Evolutionary conservation across 2,888 invertebrate species (phyloP), one percentile per base, ranked within the genome.

Genomic region (Apoda limacodes): DNA sequence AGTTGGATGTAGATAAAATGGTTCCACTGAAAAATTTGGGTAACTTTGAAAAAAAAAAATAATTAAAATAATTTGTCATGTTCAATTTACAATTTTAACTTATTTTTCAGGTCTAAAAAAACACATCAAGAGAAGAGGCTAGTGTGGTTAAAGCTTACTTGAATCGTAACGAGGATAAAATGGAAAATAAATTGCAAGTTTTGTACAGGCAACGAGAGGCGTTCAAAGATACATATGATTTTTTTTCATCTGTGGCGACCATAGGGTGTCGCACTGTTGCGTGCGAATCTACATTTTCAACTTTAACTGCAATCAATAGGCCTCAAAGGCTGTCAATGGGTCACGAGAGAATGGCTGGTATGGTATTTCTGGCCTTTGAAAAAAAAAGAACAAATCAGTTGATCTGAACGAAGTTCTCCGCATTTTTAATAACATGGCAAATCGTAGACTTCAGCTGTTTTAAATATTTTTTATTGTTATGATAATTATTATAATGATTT

Each of bases 241-340:
- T 30, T 32, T 28, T 28, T 23, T n/a, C n/a, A n/a, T n/a, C n/a
- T n/a, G n/a, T n/a, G n/a, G n/a, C n/a, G n/a, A n/a, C n/a, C 9
- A 30, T 30, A 25, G 30, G 30, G 25, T 21, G 22, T 33, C 25
- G 28, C 28, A 33, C 21, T 28, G 25, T 22, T 21, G 34, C 27
- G 24, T 30, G n/a, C 26, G 34, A 38, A 34, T 40, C 40, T 34
- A 39, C 35, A 13, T 39, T 40, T 35, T 39, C 38, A 39, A 42
- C 35, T 25, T 42, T 43, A 31, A 43, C 42, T 40, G 42, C 43
- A 40, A 40, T 42, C 33, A 43, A 37, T 38, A 43, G 35, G 34
- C 41, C 41, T 42, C 42, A 42, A 32, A 41, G 39, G 37, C 25
- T 42, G 33, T 42, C 34, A 40, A 40, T 37, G 35, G 34, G 38